Percentiles rank a stretch among this genome's conserved stretches.
phyloP scores from a whole-genome alignment of 1,140 invertebrate species.

The Drusus annulatus region DNA sequence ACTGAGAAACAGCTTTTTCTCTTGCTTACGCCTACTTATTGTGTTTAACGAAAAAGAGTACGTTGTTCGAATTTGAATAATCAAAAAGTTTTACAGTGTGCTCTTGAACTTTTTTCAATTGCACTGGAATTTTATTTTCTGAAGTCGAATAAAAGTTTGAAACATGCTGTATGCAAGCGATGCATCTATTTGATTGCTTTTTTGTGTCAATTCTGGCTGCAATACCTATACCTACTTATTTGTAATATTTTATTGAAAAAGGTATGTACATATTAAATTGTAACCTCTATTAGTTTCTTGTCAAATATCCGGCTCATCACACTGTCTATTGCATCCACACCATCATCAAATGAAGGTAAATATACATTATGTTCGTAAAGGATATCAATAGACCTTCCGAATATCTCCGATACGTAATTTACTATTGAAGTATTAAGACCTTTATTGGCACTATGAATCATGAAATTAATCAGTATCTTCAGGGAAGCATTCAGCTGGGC shows the following conservation, averaged over 20 bases:
- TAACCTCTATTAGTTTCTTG: constrained; percentile 20
- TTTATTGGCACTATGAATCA: constrained; percentile 27
- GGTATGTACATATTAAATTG: neutral
- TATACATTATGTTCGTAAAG: constrained; percentile 45
- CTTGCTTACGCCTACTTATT: too few relatives aligned
- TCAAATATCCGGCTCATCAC: constrained; percentile 25
- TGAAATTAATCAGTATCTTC: constrained; percentile 33
- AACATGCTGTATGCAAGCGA: too few relatives aligned
- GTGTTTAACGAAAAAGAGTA: too few relatives aligned
- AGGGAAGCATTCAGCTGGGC: constrained; percentile 38
- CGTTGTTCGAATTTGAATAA: too few relatives aligned
- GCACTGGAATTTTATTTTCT: too few relatives aligned
- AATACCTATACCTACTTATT: too few relatives aligned
- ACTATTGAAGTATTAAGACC: constrained; percentile 29
- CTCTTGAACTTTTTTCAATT: too few relatives aligned
- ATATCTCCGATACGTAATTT: constrained; percentile 46
- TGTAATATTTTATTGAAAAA: neutral
- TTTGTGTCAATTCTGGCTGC: too few relatives aligned
- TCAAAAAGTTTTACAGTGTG: too few relatives aligned
- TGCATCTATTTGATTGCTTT: too few relatives aligned
- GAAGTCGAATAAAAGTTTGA: too few relatives aligned
- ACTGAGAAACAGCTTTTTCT: too few relatives aligned
- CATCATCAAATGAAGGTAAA: constrained; percentile 42
- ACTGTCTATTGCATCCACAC: constrained; percentile 26
- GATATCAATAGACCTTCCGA: constrained; percentile 46